These are phyloP conservation scores for Monomorium pharaonis DNA, from an alignment of 1,140 invertebrate genomes.

Conservation along the genomic window DNA sequence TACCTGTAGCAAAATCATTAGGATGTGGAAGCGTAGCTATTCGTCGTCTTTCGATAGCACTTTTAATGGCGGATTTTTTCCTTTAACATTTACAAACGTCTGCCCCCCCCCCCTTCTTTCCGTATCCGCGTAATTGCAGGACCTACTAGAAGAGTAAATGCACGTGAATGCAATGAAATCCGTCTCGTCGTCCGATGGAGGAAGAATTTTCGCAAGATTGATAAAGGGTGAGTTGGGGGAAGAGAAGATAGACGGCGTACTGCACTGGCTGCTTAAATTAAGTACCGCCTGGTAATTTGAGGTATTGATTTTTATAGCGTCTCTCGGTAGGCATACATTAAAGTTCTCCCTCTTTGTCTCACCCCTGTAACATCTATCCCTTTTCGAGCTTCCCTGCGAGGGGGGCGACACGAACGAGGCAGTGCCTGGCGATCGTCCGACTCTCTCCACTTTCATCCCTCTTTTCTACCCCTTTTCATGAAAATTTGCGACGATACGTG, in stretches of 20 bases:
- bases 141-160: constrained; percentile 69
- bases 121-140: constrained; percentile 70
- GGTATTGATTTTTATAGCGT: constrained; percentile 86
- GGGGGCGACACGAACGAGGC: constrained; percentile 79
- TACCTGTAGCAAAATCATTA: constrained; percentile 49
- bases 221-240: neutral
- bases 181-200: constrained; percentile 65
- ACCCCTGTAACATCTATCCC: constrained; percentile 71
- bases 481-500: constrained; percentile 50
- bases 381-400: constrained; percentile 69
- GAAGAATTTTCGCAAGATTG: constrained; percentile 63
- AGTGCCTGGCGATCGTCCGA: constrained; percentile 79
- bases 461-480: constrained; percentile 24
- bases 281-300: constrained; percentile 86
- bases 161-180: constrained; percentile 72
- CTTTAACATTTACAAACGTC: constrained; percentile 71
- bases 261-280: constrained; percentile 82
- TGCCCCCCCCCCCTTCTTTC: constrained; percentile 36
- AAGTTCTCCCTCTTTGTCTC: constrained; percentile 73
- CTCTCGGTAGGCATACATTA: constrained; percentile 85
- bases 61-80: constrained; percentile 70
- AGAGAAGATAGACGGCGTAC: constrained; percentile 53
- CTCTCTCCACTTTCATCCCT: neutral
- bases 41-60: constrained; percentile 63
- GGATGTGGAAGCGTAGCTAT: constrained; percentile 24